Percentiles rank a stretch among this genome's conserved stretches.
Evolutionary conservation across 2,888 invertebrate species (phyloP).

Genomic region (Ommatoiulus sabulosus): DNA sequence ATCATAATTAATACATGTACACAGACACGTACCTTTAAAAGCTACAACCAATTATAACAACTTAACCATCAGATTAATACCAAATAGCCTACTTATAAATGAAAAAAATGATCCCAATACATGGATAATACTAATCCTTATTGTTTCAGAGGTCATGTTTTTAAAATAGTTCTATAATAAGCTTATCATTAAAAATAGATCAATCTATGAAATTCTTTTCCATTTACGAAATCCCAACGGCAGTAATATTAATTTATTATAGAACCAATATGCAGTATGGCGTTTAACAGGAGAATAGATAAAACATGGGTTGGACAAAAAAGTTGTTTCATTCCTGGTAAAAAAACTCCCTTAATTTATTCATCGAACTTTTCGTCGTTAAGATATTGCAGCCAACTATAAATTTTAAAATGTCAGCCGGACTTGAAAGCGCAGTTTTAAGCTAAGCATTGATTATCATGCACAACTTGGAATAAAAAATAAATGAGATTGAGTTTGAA

Average conservation of each 20-base stretch:
- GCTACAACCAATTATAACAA: no score
- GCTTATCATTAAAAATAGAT: not conserved
- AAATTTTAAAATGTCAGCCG: not conserved
- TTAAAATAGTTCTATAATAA: not conserved
- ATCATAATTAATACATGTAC: no score
- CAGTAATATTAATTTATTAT: not conserved
- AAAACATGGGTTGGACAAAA: not conserved
- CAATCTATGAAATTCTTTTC: not conserved
- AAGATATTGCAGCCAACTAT: not conserved
- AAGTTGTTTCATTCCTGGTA: not conserved
- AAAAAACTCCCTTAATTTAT: not conserved
- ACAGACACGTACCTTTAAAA: no score
- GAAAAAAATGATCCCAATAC: not conserved
- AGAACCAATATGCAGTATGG: not conserved
- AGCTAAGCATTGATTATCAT: not conserved
- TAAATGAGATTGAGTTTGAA: conserved; percentile 15
- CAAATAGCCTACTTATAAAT: not conserved
- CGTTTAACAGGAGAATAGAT: not conserved
- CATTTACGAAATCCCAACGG: not conserved
- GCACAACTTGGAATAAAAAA: conserved; percentile 15
- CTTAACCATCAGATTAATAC: no score
- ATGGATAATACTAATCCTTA: not conserved
- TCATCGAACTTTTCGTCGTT: not conserved
- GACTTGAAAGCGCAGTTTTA: not conserved
- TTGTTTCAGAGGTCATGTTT: not conserved